phyloP scores from a whole-genome alignment of 2,888 invertebrate genomes.

The Leptarthrus brevirostris region DNA sequence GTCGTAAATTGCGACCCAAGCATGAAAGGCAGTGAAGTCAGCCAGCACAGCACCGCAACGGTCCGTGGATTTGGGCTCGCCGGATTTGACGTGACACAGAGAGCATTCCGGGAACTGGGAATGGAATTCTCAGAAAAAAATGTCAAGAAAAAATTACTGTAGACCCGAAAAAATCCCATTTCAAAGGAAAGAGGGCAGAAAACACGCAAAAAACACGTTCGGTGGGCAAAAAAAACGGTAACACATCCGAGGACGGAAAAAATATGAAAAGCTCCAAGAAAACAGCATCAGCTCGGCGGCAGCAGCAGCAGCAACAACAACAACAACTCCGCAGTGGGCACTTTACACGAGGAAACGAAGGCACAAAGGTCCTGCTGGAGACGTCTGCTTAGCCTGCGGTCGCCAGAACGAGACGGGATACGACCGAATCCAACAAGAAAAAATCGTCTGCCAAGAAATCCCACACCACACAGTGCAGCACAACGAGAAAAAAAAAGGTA shows the following conservation, averaged over 20 bases:
- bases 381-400: not conserved
- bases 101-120: slow-evolving; percentile 8
- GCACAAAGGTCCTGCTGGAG: slow-evolving; percentile 13
- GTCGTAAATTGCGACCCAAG: not conserved
- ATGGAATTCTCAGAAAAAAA: not conserved
- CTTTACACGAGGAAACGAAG: slow-evolving; percentile 15
- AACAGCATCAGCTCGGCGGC: slow-evolving; percentile 13
- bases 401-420: slow-evolving; percentile 12
- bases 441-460: slow-evolving; percentile 28
- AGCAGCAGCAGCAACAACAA: too few species aligned
- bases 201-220: slow-evolving; percentile 18
- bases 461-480: slow-evolving; percentile 19
- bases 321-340: slow-evolving; percentile 14
- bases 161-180: slow-evolving; percentile 15
- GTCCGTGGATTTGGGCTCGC: not conserved
- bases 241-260: slow-evolving; percentile 29
- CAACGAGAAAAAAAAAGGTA: slow-evolving; percentile 16
- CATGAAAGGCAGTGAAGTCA: not conserved
- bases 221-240: slow-evolving; percentile 23
- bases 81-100: not conserved
- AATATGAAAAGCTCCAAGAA: slow-evolving; percentile 34
- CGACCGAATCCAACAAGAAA: slow-evolving; percentile 1
- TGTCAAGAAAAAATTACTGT: slow-evolving; percentile 9
- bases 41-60: too few species aligned
- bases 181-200: slow-evolving; percentile 34